These are phyloP conservation scores for Zophobas atratus DNA, from an alignment of 1,140 invertebrate genomes.

Conservation along the genomic window DNA sequence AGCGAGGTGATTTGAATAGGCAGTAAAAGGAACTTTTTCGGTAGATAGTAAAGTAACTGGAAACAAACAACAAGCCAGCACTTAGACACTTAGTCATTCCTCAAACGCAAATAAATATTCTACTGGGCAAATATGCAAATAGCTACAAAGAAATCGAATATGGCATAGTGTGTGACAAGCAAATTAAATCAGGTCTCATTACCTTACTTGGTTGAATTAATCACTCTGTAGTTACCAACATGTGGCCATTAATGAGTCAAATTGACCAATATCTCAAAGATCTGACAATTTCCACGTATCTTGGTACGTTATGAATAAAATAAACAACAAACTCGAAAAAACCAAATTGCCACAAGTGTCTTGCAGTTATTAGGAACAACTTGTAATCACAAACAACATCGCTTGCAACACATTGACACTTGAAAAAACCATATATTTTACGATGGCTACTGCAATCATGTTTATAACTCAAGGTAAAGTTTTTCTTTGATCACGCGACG, in stretches of 20 bases:
- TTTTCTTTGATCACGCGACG: slow-evolving; percentile 9
- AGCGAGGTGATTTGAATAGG: background rate
- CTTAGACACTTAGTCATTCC: slow-evolving; percentile 23
- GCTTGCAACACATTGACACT: slow-evolving; percentile 9
- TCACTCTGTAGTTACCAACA: background rate
- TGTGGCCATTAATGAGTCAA: slow-evolving; percentile 6
- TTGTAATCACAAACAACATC: slow-evolving; percentile 2
- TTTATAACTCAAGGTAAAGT: slow-evolving; percentile 15
- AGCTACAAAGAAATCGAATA: slow-evolving; percentile 35
- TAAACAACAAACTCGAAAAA: slow-evolving; percentile 9
- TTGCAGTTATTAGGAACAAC: slow-evolving; percentile 1
- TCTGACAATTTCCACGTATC: slow-evolving; percentile 1
- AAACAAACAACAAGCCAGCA: background rate
- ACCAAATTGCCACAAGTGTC: slow-evolving; percentile 12
- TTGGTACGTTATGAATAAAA: slow-evolving; percentile 12
- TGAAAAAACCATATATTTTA: background rate
- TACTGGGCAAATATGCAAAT: slow-evolving; percentile 35
- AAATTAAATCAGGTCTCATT: slow-evolving; percentile 23
- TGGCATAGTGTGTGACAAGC: slow-evolving; percentile 34
- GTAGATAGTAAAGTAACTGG: slow-evolving; percentile 10
- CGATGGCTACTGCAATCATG: slow-evolving; percentile 1
- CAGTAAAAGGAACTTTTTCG: slow-evolving; percentile 13
- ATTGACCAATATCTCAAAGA: background rate
- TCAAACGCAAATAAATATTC: slow-evolving; percentile 41
- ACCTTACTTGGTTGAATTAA: slow-evolving; percentile 19